Conservation (phyloP, 1,140 invertebrate genomes). For the Drosophila subobscura region DNA sequence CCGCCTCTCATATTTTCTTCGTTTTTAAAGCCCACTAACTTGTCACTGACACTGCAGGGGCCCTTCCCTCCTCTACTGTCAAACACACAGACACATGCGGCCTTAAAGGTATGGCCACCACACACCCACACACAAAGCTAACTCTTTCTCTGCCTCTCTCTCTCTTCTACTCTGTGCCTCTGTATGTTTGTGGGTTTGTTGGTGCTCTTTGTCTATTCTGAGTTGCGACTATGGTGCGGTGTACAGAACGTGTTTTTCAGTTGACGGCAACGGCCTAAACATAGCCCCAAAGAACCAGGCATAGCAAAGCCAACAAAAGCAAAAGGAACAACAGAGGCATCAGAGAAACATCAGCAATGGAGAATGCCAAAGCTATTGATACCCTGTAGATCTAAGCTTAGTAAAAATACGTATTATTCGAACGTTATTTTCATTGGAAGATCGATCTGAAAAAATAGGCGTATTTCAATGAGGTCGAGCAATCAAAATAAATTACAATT, state of each 20-base stretch:
- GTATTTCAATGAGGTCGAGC: too few relatives aligned
- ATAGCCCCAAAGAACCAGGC: conserved; percentile 22
- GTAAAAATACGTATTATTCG: too few relatives aligned
- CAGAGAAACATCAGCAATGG: conserved; percentile 9
- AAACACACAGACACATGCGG: conserved; percentile 2
- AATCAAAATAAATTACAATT: too few relatives aligned
- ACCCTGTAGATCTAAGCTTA: too few relatives aligned
- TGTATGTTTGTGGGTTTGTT: conserved; percentile 51
- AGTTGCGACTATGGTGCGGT: conserved; percentile 13
- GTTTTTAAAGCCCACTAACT: conserved; percentile 49
- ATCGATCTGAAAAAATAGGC: too few relatives aligned
- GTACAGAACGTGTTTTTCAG: conserved; percentile 67
- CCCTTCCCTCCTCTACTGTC: conserved; percentile 13
- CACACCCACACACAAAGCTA: conserved; percentile 29
- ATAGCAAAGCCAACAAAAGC: conserved; percentile 9
- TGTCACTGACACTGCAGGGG: conserved; percentile 43
- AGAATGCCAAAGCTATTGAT: too few relatives aligned
- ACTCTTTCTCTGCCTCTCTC: conserved; percentile 2
- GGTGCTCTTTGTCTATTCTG: conserved; percentile 30
- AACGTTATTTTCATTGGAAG: too few relatives aligned
- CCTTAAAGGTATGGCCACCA: conserved; percentile 52
- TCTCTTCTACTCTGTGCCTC: neutral
- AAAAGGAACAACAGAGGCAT: conserved; percentile 30
- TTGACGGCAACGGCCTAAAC: conserved; percentile 54
- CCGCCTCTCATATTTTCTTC: conserved; percentile 1